Conservation (phyloP, 2,113 vertebrate species). For the Leucoraja erinaceus region DNA sequence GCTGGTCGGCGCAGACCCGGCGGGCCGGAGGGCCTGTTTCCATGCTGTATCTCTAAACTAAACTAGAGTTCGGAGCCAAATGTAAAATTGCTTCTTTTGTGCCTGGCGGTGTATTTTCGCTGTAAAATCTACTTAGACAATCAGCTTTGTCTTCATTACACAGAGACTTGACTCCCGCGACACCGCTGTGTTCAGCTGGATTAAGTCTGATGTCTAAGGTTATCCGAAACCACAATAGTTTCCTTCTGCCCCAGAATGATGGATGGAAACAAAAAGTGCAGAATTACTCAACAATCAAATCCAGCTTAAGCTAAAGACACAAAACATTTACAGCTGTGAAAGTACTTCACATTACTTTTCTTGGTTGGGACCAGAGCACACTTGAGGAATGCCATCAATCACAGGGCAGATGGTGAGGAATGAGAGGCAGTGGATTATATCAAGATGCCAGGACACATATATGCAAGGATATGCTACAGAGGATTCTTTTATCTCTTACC, state of each 20-base stretch:
- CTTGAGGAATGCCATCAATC: not conserved
- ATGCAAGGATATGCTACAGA: not conserved
- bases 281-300: conserved; percentile 20
- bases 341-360: not conserved
- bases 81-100: not conserved
- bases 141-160: conserved; percentile 15
- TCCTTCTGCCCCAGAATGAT: conserved; percentile 25
- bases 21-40: too few species aligned
- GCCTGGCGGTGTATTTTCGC: not conserved
- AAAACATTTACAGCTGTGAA: conserved; percentile 18
- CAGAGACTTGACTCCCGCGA: conserved; percentile 1
- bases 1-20: too few species aligned
- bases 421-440: not conserved
- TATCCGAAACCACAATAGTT: conserved; percentile 22
- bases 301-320: conserved; percentile 14
- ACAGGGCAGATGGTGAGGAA: not conserved
- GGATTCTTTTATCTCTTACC: not conserved
- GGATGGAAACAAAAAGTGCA: conserved; percentile 16
- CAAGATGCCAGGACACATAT: not conserved
- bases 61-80: not conserved
- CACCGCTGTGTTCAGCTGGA: conserved; percentile 15
- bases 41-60: too few species aligned
- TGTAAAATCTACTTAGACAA: not conserved
- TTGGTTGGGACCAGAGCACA: conserved; percentile 10
- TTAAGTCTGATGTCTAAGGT: conserved; percentile 12